Conservation (phyloP, 2,113 vertebrate species). For the Oreochromis tanganicae region DNA sequence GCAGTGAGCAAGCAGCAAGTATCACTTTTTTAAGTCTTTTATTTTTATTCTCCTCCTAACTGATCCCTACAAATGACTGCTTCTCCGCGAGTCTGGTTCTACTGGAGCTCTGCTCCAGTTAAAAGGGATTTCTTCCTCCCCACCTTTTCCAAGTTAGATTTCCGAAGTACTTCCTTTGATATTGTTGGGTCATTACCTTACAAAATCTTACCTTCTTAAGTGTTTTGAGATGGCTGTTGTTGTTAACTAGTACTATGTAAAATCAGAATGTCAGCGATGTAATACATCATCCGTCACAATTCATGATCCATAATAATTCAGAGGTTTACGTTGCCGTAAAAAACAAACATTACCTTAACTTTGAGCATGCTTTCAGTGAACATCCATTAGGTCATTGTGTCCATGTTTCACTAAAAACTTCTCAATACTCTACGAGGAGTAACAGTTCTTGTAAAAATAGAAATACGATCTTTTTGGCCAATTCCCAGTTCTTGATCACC, state of each 20-base stretch:
- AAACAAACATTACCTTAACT: neutral
- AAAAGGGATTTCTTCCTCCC: neutral
- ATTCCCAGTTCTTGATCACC: neutral
- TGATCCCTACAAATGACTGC: rapidly evolving
- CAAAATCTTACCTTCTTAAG: neutral
- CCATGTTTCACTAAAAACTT: rapidly evolving
- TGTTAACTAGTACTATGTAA: neutral
- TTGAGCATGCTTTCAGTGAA: neutral
- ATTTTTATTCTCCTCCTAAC: neutral
- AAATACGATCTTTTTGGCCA: neutral
- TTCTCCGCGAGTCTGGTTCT: rapidly evolving
- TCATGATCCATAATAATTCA: neutral
- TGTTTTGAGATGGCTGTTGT: neutral
- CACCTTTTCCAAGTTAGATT: neutral
- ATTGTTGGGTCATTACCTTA: neutral
- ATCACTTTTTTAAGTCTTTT: neutral
- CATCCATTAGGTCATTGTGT: neutral
- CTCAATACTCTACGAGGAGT: neutral
- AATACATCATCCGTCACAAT: neutral
- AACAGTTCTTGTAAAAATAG: neutral
- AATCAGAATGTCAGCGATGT: neutral
- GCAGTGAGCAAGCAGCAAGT: neutral
- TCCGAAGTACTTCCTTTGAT: neutral
- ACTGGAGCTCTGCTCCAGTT: neutral
- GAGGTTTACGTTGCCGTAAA: neutral